Conservation (phyloP, 2,888 invertebrate species). For the Lucinisca nassula region DNA sequence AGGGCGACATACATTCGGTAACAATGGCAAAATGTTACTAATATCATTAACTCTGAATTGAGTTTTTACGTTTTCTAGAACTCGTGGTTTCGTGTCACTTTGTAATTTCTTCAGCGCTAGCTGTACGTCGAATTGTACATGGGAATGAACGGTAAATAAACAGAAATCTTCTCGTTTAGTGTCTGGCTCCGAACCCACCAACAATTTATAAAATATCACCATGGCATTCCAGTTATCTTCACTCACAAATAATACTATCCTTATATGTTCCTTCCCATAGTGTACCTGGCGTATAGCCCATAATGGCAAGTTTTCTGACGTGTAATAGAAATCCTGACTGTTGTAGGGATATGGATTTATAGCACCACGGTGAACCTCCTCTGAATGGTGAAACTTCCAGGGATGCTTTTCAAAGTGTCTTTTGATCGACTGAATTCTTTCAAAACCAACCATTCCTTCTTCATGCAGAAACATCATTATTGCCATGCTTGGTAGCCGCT, state of each 20-base stretch:
- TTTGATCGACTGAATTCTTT: constrained; percentile 75
- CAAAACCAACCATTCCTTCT: constrained; percentile 74
- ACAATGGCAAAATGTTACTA: constrained; percentile 81
- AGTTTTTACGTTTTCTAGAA: constrained; percentile 73
- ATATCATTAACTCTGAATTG: constrained; percentile 81
- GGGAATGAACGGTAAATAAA: constrained; percentile 80
- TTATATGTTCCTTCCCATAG: constrained; percentile 83
- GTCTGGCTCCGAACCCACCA: constrained; percentile 81
- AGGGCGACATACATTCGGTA: constrained; percentile 83
- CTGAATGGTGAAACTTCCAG: constrained; percentile 85
- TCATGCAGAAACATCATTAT: constrained; percentile 80
- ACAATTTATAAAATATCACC: constrained; percentile 82
- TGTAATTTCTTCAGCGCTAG: constrained; percentile 82
- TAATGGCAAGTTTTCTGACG: constrained; percentile 81
- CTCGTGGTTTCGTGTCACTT: constrained; percentile 68
- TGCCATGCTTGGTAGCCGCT: constrained; percentile 76
- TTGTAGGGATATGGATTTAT: constrained; percentile 81
- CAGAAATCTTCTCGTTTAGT: constrained; percentile 81
- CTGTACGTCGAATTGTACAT: constrained; percentile 81
- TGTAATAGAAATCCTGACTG: constrained; percentile 82
- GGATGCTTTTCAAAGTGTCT: constrained; percentile 77
- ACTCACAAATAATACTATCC: constrained; percentile 81
- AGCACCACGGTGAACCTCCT: constrained; percentile 74
- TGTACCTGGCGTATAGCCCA: constrained; percentile 85
- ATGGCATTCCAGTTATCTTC: constrained; percentile 81